Conservation (phyloP, 1,140 invertebrate species). For the Polyergus mexicanus region DNA sequence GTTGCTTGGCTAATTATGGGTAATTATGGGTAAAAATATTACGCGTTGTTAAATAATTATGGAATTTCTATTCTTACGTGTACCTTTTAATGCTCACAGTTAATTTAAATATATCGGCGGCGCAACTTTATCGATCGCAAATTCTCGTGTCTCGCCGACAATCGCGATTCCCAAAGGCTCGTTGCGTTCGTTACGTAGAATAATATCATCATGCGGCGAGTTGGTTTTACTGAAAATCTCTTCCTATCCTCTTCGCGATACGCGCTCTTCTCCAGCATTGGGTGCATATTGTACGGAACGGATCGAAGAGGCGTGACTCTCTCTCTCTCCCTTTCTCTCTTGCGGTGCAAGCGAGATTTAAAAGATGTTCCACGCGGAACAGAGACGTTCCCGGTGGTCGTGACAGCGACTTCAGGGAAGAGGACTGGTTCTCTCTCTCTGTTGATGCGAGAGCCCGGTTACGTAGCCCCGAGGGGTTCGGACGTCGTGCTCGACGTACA, state of each 20-base stretch:
- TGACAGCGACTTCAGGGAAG: slow-evolving; percentile 77
- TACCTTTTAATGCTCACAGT: not conserved
- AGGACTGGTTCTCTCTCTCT: slow-evolving; percentile 73
- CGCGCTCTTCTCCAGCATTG: slow-evolving; percentile 40
- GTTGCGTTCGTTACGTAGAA: slow-evolving; percentile 51
- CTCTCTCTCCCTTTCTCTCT: not conserved
- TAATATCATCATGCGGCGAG: slow-evolving; percentile 59
- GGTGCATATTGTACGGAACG: slow-evolving; percentile 58
- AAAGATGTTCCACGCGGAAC: slow-evolving; percentile 65
- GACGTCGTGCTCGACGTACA: slow-evolving; percentile 73
- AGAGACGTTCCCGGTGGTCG: slow-evolving; percentile 76
- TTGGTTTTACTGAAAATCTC: slow-evolving; percentile 60
- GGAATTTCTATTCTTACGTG: not conserved
- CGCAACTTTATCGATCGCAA: not conserved
- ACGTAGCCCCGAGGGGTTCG: slow-evolving; percentile 69
- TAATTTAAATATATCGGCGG: not conserved
- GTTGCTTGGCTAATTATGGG: not conserved
- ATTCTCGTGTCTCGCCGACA: not conserved
- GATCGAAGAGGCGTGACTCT: slow-evolving; percentile 65
- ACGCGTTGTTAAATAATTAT: not conserved
- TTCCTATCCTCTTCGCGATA: slow-evolving; percentile 37
- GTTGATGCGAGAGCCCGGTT: slow-evolving; percentile 74
- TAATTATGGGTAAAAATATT: not conserved
- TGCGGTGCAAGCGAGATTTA: slow-evolving; percentile 56
- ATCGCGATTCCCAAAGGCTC: slow-evolving; percentile 69